Evolutionary conservation across 2,888 invertebrate species (phyloP).

Genomic region (Leptinotarsa haldemani): DNA sequence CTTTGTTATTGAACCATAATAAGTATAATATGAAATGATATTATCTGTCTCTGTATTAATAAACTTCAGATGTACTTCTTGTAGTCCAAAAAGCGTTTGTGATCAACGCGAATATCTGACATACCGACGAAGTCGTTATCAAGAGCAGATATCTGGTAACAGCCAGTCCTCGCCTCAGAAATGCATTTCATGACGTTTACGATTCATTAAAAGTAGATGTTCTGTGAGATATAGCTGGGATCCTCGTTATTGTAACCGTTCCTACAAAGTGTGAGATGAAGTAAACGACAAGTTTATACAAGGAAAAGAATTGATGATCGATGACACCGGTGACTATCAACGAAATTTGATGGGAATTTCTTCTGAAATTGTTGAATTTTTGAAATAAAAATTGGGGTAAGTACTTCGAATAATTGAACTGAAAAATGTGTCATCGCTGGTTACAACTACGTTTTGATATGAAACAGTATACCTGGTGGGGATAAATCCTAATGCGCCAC

Average conservation of each 20-base stretch:
- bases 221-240: background rate
- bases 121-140: background rate
- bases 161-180: background rate
- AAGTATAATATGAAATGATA: no score
- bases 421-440: no score
- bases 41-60: background rate
- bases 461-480: no score
- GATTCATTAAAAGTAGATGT: background rate
- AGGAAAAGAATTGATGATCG: background rate
- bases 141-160: background rate
- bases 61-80: background rate
- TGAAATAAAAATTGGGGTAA: no score
- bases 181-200: background rate
- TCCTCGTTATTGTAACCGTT: background rate
- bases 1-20: no score
- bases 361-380: background rate
- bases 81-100: background rate
- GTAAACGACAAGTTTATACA: background rate
- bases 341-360: background rate
- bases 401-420: no score
- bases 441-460: no score
- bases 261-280: background rate
- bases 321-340: background rate
- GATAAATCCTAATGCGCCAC: no score
- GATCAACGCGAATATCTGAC: background rate